Evolutionary conservation across 2,113 vertebrate genomes (phyloP).

Genomic region (Australoheros scitulus): DNA sequence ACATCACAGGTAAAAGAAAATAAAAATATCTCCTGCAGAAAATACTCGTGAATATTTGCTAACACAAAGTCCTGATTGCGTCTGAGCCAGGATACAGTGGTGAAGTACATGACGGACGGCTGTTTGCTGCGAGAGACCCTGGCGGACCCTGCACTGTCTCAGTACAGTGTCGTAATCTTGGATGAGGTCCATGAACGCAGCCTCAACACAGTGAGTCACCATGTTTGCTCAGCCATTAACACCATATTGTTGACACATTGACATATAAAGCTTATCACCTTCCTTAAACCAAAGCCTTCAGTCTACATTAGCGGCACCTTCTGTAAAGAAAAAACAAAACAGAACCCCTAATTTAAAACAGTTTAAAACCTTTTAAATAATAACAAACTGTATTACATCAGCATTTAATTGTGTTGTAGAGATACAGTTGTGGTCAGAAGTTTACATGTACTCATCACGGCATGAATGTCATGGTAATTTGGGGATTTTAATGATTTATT

Average conservation of each 20-base stretch:
- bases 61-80: background rate
- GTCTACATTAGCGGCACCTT: background rate
- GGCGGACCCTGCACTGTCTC: slow-evolving; percentile 86
- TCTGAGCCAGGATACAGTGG: slow-evolving; percentile 84
- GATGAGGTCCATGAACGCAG: slow-evolving; percentile 98
- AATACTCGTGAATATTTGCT: background rate
- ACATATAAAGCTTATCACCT: background rate
- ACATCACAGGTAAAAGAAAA: slow-evolving; percentile 83
- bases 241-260: background rate
- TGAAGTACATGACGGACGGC: slow-evolving; percentile 98
- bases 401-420: no score
- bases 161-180: slow-evolving; percentile 90
- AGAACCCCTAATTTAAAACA: no score
- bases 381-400: no score
- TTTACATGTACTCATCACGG: background rate
- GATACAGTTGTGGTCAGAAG: background rate
- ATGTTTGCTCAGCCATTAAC: background rate
- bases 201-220: slow-evolving; percentile 91
- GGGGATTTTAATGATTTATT: no score
- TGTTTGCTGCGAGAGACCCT: slow-evolving; percentile 93
- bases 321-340: no score
- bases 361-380: no score
- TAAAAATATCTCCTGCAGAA: background rate
- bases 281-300: background rate
- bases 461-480: no score